Evolutionary conservation across 2,888 invertebrate species (phyloP), one percentile per base, ranked within the genome.

Genomic region (Tinea semifulvella): DNA sequence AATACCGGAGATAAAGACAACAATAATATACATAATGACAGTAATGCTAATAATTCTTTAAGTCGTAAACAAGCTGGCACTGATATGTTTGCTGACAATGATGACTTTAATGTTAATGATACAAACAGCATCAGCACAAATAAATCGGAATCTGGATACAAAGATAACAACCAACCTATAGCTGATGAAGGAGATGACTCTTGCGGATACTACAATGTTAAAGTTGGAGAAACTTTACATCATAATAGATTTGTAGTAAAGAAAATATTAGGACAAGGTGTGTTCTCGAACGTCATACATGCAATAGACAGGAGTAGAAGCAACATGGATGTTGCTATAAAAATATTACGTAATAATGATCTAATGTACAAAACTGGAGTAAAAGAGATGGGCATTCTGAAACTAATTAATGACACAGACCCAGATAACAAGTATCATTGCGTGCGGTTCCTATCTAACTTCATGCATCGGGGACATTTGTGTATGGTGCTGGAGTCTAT

Each of bases 101-200:
- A 93, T 67, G 91, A 92, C 63, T 93, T 95, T 67, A 91, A 91
- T 63, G 93, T 95, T 66, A 82, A 84, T 56, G 86, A 88, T 27
- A 85, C 88, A 57, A 89, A 88, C 58, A 86, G 85, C 76, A 89
- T 89, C 10, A 10, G 35, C 13, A 38, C 42, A 13, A 69, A 55
- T 46, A 71, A 70, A 49, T 57, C 64, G 3, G 22, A 13, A n/a
- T 22, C 13, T 22, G 36, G 36, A 16, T 40, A 40, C 50, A 86
- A 86, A 49, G 82, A 83, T 47, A 96, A 96, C 65, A 91, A 94
- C 72, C 94, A 94, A 10, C 89, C 93, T 49, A 79, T 96, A 31
- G 93, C 90, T 3, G 99, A 99, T 67, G 98, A 99, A 68, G 99
- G 98, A 97, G 99, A 99, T 69, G 98, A 99, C 81, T 89, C 94